Evolutionary conservation across 2,888 invertebrate species (phyloP).

Genomic region (Merodon equestris): DNA sequence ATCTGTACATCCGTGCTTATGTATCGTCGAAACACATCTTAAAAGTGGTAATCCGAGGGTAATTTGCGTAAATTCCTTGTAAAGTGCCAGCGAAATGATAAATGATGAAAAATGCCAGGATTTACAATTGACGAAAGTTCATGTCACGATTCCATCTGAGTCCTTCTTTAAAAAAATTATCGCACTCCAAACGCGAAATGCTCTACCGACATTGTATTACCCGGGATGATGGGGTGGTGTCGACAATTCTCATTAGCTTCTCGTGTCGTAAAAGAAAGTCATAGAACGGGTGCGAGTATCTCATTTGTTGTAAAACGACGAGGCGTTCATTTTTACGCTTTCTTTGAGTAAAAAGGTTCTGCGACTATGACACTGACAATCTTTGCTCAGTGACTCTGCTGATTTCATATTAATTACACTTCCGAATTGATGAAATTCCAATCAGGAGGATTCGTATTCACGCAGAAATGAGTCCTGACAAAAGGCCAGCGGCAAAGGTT

Average conservation of each 20-base stretch:
- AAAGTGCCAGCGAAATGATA: slow-evolving; percentile 75
- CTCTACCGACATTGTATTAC: neutral
- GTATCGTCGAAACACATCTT: slow-evolving; percentile 45
- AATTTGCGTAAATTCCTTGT: slow-evolving; percentile 60
- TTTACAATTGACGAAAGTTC: slow-evolving; percentile 76
- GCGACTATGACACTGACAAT: slow-evolving; percentile 35
- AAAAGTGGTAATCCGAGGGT: slow-evolving; percentile 58
- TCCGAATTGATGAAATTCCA: slow-evolving; percentile 62
- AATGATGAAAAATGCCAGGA: slow-evolving; percentile 79
- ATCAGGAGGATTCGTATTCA: slow-evolving; percentile 43
- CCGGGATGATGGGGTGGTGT: slow-evolving; percentile 19
- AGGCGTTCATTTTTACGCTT: slow-evolving; percentile 50
- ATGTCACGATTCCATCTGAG: slow-evolving; percentile 67
- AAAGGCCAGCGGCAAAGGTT: too few relatives aligned
- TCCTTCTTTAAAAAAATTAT: slow-evolving; percentile 57
- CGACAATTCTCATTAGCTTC: slow-evolving; percentile 54
- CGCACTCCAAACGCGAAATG: slow-evolving; percentile 39
- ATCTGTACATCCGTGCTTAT: neutral
- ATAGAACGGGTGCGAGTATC: slow-evolving; percentile 6
- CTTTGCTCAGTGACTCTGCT: slow-evolving; percentile 54
- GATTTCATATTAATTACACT: slow-evolving; percentile 63
- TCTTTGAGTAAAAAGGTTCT: slow-evolving; percentile 20
- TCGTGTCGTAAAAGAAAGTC: slow-evolving; percentile 42
- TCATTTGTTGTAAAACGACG: slow-evolving; percentile 24
- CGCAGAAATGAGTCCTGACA: slow-evolving; percentile 43